Base-by-base conservation (phyloP, 2,888 invertebrate genomes). In the Helicoverpa assulta region DNA sequence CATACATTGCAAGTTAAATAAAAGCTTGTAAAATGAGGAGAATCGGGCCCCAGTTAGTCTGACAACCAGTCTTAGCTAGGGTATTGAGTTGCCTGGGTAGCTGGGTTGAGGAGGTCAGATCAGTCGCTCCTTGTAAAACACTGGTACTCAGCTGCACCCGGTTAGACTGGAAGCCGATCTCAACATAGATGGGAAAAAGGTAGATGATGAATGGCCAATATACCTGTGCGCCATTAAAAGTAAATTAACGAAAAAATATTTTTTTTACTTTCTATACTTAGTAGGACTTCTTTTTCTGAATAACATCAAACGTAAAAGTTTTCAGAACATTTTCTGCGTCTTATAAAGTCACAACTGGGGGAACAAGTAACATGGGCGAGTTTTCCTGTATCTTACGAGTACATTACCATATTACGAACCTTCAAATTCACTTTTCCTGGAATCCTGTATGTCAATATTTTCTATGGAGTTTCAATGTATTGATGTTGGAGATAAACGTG, bases 141-240 rank as follows among this genome's bases (percentile, higher is more conserved):
- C 26, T 26, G 26, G 26, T 26, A 26, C 26, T 26, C 26, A 26
- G 26, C 26, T 26, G 26, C 26, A 26, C 4, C 26, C 26, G 26
- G 26, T 26, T 26, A 26, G 26, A 26, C 26, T 26, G 26, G 4
- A 26, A 26, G 26, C 26, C 26, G 26, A 26, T 4, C 26, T 3
- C 26, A 26, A 26, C 26, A 26, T 26, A 26, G 26, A 4, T 26
- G 26, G 26, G 4, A 26, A 26, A 26, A 26, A 3, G 26, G 26
- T 4, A 26, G 1, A 26, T 26, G 26, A 26, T 26, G 26, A 58
- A 50, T 74, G 65, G 47, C 7, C 54, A 67, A 40, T 16, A 52
- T 58, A 55, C 33, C 40, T 53, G 56, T 62, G 54, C 33, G 18
- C 29, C 8, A 60, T 74, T 73, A 58, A 59, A 76, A 69, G 50